A percentile compares a stretch with the other conserved stretches of the same genome.
These are phyloP conservation scores for Notamacropus eugenii DNA, from an alignment of 2,797 vertebrate species.

Conservation along the genomic window DNA sequence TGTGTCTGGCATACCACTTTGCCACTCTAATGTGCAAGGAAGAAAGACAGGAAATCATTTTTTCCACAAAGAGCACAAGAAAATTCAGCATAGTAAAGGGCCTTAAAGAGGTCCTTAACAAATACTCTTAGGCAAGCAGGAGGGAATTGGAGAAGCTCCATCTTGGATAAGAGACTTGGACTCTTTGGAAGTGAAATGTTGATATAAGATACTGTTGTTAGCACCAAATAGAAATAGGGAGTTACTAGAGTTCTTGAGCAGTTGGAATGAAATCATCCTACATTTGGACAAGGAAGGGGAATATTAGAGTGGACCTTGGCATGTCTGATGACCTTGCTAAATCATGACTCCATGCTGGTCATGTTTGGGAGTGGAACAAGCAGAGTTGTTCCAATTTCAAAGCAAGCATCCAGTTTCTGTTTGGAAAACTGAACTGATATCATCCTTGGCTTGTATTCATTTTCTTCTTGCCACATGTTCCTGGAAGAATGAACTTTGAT, in stretches of 20 bases:
- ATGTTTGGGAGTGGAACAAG: not conserved
- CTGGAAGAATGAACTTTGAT: conserved; percentile 12
- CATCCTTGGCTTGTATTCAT: conserved; percentile 1
- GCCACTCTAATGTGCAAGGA: not conserved
- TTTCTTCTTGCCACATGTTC: conserved; percentile 9
- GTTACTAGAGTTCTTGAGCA: not conserved
- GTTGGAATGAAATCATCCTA: not conserved
- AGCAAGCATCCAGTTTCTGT: not conserved
- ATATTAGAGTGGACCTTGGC: not conserved
- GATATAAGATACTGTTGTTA: not conserved
- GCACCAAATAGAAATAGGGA: conserved; percentile 17
- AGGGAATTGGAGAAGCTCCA: not conserved
- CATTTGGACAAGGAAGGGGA: conserved; percentile 4
- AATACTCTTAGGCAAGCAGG: not conserved
- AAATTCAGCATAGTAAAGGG: not conserved
- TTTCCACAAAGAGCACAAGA: conserved; percentile 51
- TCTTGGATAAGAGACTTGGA: not conserved
- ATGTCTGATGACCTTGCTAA: not conserved
- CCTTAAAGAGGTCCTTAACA: not conserved
- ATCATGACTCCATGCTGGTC: not conserved
- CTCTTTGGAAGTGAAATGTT: not conserved
- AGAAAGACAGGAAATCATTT: not conserved
- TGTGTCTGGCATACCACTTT: not conserved
- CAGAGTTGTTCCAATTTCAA: not conserved
- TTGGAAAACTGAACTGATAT: conserved; percentile 12